Percentiles rank a stretch among this genome's conserved stretches.
phyloP scores from a whole-genome alignment of 35 echinoderm and acorn worm genomes.

The Holothuria glaberrima region DNA sequence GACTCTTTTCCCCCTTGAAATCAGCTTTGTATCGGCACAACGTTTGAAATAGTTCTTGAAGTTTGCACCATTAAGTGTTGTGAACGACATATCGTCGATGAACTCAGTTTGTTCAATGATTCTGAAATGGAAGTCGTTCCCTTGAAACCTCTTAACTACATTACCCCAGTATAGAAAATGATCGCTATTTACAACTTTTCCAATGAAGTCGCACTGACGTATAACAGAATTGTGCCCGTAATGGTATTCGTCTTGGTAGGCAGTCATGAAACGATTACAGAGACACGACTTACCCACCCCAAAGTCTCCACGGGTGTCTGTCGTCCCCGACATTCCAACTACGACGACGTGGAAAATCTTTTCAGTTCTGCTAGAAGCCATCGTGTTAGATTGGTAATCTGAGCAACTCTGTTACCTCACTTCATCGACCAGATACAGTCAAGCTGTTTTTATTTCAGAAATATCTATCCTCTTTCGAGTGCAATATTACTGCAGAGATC shows the following conservation, averaged over 20 bases:
- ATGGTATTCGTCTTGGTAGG: slow-evolving; percentile 69
- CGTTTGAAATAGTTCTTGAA: slow-evolving; percentile 77
- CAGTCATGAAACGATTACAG: slow-evolving; percentile 88
- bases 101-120: slow-evolving; percentile 95
- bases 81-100: slow-evolving; percentile 91
- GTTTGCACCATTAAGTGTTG: slow-evolving; percentile 65
- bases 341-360: slow-evolving; percentile 66
- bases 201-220: slow-evolving; percentile 86
- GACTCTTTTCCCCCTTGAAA: slow-evolving; percentile 81
- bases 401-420: no score
- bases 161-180: slow-evolving; percentile 98
- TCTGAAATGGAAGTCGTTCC: slow-evolving; percentile 63
- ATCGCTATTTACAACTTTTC: slow-evolving; percentile 87
- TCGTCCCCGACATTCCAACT: slow-evolving; percentile 82
- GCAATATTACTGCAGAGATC: no score
- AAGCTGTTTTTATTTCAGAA: no score
- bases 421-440: no score
- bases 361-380: slow-evolving; percentile 11
- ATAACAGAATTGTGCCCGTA: slow-evolving; percentile 75
- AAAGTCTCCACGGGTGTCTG: slow-evolving; percentile 53
- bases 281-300: slow-evolving; percentile 94
- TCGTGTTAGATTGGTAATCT: no score
- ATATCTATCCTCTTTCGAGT: no score
- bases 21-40: slow-evolving; percentile 69
- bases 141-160: slow-evolving; percentile 46